These are phyloP conservation scores for Vulpes vulpes DNA, from an alignment of 2,113 vertebrate species.

Conservation along the genomic window DNA sequence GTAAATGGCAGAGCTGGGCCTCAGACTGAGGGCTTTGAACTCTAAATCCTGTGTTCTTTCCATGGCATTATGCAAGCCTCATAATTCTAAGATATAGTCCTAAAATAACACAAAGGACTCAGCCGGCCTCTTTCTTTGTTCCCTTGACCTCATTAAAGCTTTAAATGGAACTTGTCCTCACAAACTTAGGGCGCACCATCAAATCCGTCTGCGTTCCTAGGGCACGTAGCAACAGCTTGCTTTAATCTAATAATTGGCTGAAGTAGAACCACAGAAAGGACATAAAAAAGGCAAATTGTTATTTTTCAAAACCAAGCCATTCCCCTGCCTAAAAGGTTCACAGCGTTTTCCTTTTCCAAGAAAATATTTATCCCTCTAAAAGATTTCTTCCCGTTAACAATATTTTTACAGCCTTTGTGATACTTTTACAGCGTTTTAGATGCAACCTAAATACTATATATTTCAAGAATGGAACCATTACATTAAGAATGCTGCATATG, in stretches of 20 bases:
- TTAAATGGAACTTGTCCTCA: constrained; percentile 65
- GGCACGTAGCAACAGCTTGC: constrained; percentile 69
- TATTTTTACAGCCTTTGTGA: constrained; percentile 81
- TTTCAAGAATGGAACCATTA: constrained; percentile 74
- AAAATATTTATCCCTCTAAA: constrained; percentile 77
- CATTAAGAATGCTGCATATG: constrained; percentile 69
- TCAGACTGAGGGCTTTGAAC: constrained; percentile 25
- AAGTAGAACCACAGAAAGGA: constrained; percentile 60
- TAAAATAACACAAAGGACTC: constrained; percentile 59
- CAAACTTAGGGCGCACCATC: constrained; percentile 60
- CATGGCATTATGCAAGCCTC: not conserved
- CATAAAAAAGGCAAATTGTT: constrained; percentile 76
- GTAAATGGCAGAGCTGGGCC: not conserved
- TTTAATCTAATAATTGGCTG: constrained; percentile 74
- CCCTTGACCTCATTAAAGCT: constrained; percentile 75
- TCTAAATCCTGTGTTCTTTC: constrained; percentile 29
- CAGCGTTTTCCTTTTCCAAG: constrained; percentile 75
- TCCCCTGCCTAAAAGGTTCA: constrained; percentile 68
- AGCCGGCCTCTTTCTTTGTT: constrained; percentile 48
- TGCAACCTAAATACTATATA: constrained; percentile 71
- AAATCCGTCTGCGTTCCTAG: constrained; percentile 58
- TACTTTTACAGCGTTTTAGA: constrained; percentile 74
- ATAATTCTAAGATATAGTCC: constrained; percentile 57
- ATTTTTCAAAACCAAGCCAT: constrained; percentile 72
- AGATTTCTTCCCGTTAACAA: constrained; percentile 77